Base-by-base conservation (phyloP, 2,113 vertebrate species). In the Anolis sagrei region DNA sequence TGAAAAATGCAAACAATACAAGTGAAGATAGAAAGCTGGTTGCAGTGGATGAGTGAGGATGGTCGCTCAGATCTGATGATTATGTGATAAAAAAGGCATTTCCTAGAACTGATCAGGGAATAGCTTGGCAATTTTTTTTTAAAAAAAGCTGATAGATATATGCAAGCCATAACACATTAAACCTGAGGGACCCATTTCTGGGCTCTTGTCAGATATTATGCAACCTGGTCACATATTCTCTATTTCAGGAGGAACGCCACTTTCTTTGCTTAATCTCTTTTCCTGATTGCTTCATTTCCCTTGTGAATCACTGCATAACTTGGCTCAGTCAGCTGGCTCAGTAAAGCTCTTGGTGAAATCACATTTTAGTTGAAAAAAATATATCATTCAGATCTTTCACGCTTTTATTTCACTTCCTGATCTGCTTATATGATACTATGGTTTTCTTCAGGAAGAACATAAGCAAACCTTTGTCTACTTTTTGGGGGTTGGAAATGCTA, bases 141-240 rank as follows among this genome's bases (percentile, higher is more conserved):
- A 36, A 13, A 29, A 54, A 4, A 62, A 29, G 58, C 9, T 48
- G 16, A 79, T 62, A 18, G 39, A n/a, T 6, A 34, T 72, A 51
- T 48, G 5, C 21, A 72, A 39, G 54, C 68, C 13, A 73, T 25
- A 79, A 66, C 68, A 49, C 7, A 61, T 6, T 34, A 70, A 14
- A 29, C 21, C 51, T 77, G 39, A 68, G 44, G 27, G 54, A 44
- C 51, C 13, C 4, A 44, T 70, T 74, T n/a, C 34, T 44, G 58
- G 23, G 34, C 23, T 79, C 58, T 79, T 27, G 16, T 39, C 34
- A 79, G 13, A 64, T 27, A n/a, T 83, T 83, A n/a, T 79, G 58
- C 23, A 89, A 19, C 19, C 44, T 72, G 90, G 14, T 1, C 19
- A 4, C n/a, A 86, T 78, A 73, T 78, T 89, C 79, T 44, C 82